Percentiles rank a stretch among this genome's conserved stretches.
phyloP scores from a whole-genome alignment of 2,888 invertebrate species.

The Phortica okadai region DNA sequence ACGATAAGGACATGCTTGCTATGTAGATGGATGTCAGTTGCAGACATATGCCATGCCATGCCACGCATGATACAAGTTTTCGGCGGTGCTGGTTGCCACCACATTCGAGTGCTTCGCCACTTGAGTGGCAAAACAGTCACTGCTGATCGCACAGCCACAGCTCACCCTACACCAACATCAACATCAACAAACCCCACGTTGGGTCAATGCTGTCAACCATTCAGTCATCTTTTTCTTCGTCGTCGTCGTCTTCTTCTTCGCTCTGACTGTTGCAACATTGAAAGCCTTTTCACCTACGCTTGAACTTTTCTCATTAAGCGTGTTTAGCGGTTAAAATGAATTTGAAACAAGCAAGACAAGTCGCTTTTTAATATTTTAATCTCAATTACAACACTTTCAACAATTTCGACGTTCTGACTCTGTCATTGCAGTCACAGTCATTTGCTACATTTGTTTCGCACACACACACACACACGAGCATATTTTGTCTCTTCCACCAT shows the following conservation, averaged over 20 bases:
- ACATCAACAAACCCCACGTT: no score
- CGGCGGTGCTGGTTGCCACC: background rate
- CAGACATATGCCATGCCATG: slow-evolving; percentile 43
- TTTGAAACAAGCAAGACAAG: slow-evolving; percentile 62
- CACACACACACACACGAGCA: background rate
- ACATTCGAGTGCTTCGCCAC: slow-evolving; percentile 51
- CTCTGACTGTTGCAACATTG: slow-evolving; percentile 48
- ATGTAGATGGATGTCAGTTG: slow-evolving; percentile 62
- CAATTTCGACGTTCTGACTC: slow-evolving; percentile 46
- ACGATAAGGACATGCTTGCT: no score
- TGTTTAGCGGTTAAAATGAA: slow-evolving; percentile 70
- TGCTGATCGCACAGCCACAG: slow-evolving; percentile 38
- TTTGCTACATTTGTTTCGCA: background rate
- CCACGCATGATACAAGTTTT: slow-evolving; percentile 28
- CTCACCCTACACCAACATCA: no score
- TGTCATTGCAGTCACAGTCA: slow-evolving; percentile 18
- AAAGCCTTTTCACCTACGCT: slow-evolving; percentile 21
- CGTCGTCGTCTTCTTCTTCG: no score
- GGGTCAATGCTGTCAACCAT: no score
- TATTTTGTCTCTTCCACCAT: slow-evolving; percentile 12
- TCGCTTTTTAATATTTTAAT: slow-evolving; percentile 70
- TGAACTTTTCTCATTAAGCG: slow-evolving; percentile 69
- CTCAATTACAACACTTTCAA: slow-evolving; percentile 69
- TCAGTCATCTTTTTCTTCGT: no score
- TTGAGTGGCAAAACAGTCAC: slow-evolving; percentile 42